Base-by-base conservation (phyloP, 2,888 invertebrate genomes). In the Rhingia campestris region DNA sequence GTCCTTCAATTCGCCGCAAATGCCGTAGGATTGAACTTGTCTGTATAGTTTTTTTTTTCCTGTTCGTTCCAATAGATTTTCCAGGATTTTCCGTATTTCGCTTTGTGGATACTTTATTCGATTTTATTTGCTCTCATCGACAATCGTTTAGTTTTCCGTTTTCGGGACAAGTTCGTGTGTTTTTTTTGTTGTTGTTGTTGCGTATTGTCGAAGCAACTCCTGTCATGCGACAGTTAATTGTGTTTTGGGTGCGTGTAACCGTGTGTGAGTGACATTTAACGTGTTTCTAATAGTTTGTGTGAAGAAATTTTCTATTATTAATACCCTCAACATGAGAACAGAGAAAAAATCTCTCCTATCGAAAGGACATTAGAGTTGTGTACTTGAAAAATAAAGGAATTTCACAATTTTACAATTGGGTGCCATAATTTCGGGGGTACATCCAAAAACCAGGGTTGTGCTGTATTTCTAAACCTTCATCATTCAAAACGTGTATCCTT, bases 1-100 rank as follows among this genome's bases (percentile, higher is more conserved):
- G 6, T 35, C 59, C 12, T 45, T 47, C 32, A 73, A 76, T 73
- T 82, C 77, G 67, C 67, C 73, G 73, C 12, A 49, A 67, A 66
- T 73, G 58, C 66, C 76, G 54, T 59, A 30, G 49, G 53, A 58
- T 75, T 81, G 67, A 75, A 81, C 75, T 70, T 69, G 75, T 39
- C 64, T 64, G 47, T 70, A 59, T 43, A 74, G 70, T 69, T 22
- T 56, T 53, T 51, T 82, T 66, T 77, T 47, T 30, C 54, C 66
- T 56, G 54, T 75, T 66, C 54, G 49, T 82, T 82, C 82, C 81
- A 81, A 51, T 72, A 72, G 61, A 72, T 61, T 72, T 81, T 81
- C 81, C 81, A 81, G 54, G 72, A 81, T 81, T 81, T 81, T 64
- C 45, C 59, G 53, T 63, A 22, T 72, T 72, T 33, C 58, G 30